Evolutionary conservation across 2,888 invertebrate species (phyloP), one percentile per base, ranked within the genome.

Genomic region (Drosophila subsilvestris): DNA sequence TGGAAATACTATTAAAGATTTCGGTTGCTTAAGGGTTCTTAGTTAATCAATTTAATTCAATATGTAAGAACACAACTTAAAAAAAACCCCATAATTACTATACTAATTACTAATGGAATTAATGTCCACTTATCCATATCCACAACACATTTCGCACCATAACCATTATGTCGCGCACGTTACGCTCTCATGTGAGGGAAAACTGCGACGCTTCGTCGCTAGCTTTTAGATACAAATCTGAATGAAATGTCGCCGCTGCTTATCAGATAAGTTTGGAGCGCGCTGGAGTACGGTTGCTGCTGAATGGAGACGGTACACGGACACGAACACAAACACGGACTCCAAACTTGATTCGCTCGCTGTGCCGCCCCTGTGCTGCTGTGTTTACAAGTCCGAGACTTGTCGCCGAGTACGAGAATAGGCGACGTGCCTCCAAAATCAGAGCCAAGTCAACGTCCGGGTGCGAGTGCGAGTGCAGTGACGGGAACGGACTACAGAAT

Each of bases 231-330:
- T 80, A 86, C 67, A 88, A 84, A 85, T 85, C 89, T 85, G 81
- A 88, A 88, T 83, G 86, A 66, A 83, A 72, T 86, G 88, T 86
- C 86, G 88, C 71, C 50, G 74, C 69, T 69, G 85, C 86, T 86
- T 86, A 86, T 86, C 85, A 86, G 85, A 86, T 79, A 89, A 85
- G 82, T 85, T 81, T 63, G 66, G 85, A 85, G 57, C 89, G 89
- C 81, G 89, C 74, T 71, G 74, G 71, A 71, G 71, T 74, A 74
- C 71, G 74, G 63, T 78, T 69, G 63, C 69, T 62, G 56, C 60
- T 58, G 75, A 37, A 37, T 37, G 37, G 37, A 37, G 37, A 37
- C 37, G 37, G 37, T 29, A 10, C 53, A 66, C 44, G 66, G 53
- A 48, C 12, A 42, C 42, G 47, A 22, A 60, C 51, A 51, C 44